Base-by-base conservation (phyloP, 2,797 vertebrate genomes). In the Phoxinus dragarum region DNA sequence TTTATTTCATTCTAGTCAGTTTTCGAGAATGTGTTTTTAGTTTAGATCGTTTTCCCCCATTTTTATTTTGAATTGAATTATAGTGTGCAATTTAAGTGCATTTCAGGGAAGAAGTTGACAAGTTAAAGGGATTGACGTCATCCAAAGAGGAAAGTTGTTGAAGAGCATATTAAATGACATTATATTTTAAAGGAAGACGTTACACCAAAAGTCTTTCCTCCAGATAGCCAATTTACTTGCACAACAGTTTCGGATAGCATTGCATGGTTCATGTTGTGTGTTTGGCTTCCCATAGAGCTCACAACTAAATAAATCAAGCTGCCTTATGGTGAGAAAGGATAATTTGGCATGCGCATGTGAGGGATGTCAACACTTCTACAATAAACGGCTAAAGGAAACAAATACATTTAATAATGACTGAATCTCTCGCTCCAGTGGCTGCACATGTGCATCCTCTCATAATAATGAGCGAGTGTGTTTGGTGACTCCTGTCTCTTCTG, bases 401-500 rank as follows among this genome's bases (percentile, higher is more conserved):
- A 79, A 79, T n/a, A 66, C 23, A 23, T 44, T 80, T 66, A 66
- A 80, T 47, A 34, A 78, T 31, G 3, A 11, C 47, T 47, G 14
- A 0, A 0, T 42, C 17, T 34, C 8, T 44, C 40, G 49, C 17
- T 36, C 27, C 40, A 9, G n/a, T 12, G 44, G 44, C 52, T 52
- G 27, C 49, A 76, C 49, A 56, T 38, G 59, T 66, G 77, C 27
- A 79, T 76, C 52, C 23, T 42, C 36, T 81, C 16, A 52, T 16
- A 42, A 81, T 52, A 17, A 6, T 40, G 38, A 17, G 17, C 5
- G 27, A 2, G 4, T 59, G 34, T 42, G 73, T 23, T 78, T 47
- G 82, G n/a, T 14, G 21, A 86, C 27, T 23, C 27, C n/a, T 27
- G 23, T 84, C 34, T 81, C 66, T 14, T 84, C 12, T 81, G n/a